phyloP scores from a whole-genome alignment of 2,113 vertebrate species.

The Pristiophorus japonicus region DNA sequence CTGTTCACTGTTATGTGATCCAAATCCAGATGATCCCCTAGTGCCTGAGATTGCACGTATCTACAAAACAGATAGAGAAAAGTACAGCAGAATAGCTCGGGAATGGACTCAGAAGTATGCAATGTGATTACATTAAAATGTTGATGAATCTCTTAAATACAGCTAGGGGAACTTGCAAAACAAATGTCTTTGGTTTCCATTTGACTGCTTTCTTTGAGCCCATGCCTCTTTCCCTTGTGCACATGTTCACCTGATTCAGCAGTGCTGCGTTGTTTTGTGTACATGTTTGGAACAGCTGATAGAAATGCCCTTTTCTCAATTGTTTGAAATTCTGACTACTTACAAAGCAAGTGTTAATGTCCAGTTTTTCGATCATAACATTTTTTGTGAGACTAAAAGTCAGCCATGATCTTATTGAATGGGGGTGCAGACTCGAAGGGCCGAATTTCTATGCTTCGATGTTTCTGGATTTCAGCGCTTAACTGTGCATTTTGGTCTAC shows the following conservation, averaged over 20 bases:
- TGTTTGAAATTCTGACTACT: conserved; percentile 63
- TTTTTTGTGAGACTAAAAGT: conserved; percentile 72
- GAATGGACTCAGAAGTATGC: conserved; percentile 99
- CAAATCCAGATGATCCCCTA: conserved; percentile 98
- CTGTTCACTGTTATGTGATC: conserved; percentile 99
- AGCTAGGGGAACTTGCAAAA: conserved; percentile 95
- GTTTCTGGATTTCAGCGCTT: too few relatives aligned
- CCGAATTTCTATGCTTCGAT: too few relatives aligned
- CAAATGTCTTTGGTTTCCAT: conserved; percentile 94
- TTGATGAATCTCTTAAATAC: conserved; percentile 88
- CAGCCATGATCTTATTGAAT: too few relatives aligned
- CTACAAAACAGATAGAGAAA: conserved; percentile 99
- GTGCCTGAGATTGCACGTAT: conserved; percentile 99
- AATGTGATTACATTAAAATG: conserved; percentile 93
- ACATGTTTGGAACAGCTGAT: conserved; percentile 75
- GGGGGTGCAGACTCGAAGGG: too few relatives aligned
- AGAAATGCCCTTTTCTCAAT: conserved; percentile 66
- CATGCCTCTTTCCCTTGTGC: conserved; percentile 71
- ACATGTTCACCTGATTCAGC: conserved; percentile 73
- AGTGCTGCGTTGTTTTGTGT: conserved; percentile 65
- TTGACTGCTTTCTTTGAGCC: conserved; percentile 99
- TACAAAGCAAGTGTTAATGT: conserved; percentile 72
- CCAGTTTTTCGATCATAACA: conserved; percentile 65
- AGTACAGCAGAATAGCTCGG: conserved; percentile 99
- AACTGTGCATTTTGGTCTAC: too few relatives aligned